These are phyloP conservation scores for Cisticola juncidis DNA, from an alignment of 2,113 vertebrate species.

Conservation along the genomic window DNA sequence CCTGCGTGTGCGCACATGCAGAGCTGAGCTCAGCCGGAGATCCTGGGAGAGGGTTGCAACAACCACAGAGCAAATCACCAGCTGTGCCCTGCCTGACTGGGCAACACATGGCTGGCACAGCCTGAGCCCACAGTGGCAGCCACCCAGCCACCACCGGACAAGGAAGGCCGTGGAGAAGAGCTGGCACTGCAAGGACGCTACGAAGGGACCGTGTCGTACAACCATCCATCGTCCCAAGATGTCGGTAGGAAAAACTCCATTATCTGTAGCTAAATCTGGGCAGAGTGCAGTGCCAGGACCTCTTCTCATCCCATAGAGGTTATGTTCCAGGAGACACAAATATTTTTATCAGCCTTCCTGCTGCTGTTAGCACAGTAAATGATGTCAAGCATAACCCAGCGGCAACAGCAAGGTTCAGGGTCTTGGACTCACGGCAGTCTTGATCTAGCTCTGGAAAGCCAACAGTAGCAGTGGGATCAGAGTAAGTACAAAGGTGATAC, in stretches of 20 bases:
- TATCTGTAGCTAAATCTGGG: neutral
- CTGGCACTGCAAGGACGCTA: neutral
- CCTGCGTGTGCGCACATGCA: neutral
- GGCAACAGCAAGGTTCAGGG: neutral
- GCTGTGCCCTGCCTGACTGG: neutral
- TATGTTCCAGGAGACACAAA: neutral
- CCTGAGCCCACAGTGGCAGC: neutral
- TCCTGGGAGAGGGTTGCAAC: neutral
- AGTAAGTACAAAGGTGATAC: neutral
- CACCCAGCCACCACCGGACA: fast-evolving
- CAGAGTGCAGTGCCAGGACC: neutral
- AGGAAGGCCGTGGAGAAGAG: fast-evolving
- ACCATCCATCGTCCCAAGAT: neutral
- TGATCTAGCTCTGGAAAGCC: neutral
- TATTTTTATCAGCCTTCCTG: neutral
- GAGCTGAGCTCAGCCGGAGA: neutral
- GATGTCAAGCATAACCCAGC: neutral
- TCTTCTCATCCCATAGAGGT: neutral
- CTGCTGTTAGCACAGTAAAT: neutral
- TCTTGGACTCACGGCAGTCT: neutral
- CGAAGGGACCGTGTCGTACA: fast-evolving
- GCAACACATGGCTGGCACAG: neutral
- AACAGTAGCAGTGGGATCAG: neutral
- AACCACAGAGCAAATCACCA: neutral
- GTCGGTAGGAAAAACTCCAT: neutral